phyloP scores from a whole-genome alignment of 2,113 vertebrate species.

The Hemichromis elongatus region DNA sequence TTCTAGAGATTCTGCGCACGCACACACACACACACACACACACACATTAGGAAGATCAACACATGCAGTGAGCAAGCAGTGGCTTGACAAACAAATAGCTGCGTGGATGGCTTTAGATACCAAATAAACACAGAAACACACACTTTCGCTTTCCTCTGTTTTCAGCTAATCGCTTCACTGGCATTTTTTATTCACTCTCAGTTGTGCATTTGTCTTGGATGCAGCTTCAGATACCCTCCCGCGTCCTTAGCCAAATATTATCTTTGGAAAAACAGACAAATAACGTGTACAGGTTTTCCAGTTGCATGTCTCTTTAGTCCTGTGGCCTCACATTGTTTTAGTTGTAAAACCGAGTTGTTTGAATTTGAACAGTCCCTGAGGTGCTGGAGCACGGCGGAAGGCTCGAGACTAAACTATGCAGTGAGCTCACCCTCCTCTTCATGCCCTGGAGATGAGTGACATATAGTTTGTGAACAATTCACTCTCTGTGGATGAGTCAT shows the following conservation, averaged over 20 bases:
- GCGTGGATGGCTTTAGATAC: neutral
- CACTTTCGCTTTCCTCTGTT: neutral
- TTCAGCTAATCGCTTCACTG: neutral
- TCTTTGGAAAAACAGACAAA: conserved; percentile 46
- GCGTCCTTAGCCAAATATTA: conserved; percentile 26
- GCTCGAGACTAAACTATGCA: neutral
- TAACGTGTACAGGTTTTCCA: conserved; percentile 16
- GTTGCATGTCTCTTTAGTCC: neutral
- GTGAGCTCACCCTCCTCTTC: conserved; percentile 24
- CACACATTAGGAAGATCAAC: neutral
- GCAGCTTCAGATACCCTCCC: conserved; percentile 4
- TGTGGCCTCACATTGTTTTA: neutral
- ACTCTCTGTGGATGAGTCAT: conserved; percentile 6
- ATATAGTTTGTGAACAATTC: conserved; percentile 7
- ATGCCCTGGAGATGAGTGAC: conserved; percentile 22
- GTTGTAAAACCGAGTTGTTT: conserved; percentile 30
- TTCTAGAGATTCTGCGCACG: neutral
- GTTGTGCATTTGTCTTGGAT: conserved; percentile 19
- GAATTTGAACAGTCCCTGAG: conserved; percentile 32
- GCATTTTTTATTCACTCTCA: neutral
- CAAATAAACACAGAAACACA: neutral
- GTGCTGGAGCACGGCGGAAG: neutral
- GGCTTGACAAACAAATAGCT: neutral
- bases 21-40: neutral
- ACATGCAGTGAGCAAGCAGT: neutral